These are phyloP conservation scores for Ammodytes dubius DNA, from an alignment of 2,113 vertebrate species.

Conservation along the genomic window DNA sequence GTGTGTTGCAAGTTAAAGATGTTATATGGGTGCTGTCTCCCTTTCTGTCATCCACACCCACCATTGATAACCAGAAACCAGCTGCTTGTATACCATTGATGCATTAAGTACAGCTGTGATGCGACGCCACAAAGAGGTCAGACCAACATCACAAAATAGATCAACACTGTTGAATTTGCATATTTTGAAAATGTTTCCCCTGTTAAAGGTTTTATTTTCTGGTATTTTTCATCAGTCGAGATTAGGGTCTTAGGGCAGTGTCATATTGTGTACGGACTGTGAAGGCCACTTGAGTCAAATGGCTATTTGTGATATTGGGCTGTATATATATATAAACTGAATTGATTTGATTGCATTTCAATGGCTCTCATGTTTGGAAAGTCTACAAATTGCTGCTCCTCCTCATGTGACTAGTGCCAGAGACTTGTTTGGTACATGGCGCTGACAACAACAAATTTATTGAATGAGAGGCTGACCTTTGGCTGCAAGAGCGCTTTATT, in stretches of 20 bases:
- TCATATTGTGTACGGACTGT: no score
- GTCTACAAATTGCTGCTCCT: slow-evolving; percentile 34
- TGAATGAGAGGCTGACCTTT: slow-evolving; percentile 60
- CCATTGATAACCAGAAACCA: slow-evolving; percentile 28
- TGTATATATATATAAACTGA: no score
- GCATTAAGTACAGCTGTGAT: background rate
- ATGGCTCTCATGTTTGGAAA: slow-evolving; percentile 12
- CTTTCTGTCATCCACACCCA: background rate
- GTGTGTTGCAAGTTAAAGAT: slow-evolving; percentile 19
- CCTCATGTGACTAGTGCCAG: slow-evolving; percentile 20
- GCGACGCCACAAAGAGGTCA: slow-evolving; percentile 9
- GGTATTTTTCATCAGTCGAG: no score
- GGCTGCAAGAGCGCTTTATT: slow-evolving; percentile 36
- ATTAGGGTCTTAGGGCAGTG: no score
- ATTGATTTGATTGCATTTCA: slow-evolving; percentile 22
- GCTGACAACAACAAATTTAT: slow-evolving; percentile 60
- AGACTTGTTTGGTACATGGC: slow-evolving; percentile 22
- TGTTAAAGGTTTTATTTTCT: no score
- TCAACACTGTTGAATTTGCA: no score
- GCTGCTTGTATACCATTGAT: slow-evolving; percentile 20
- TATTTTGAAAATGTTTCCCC: no score
- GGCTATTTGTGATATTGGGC: no score
- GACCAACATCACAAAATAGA: background rate
- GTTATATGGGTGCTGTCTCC: slow-evolving; percentile 13
- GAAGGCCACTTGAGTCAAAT: no score